Conservation (phyloP, 2,113 vertebrate genomes). For the Engystomops pustulosus region DNA sequence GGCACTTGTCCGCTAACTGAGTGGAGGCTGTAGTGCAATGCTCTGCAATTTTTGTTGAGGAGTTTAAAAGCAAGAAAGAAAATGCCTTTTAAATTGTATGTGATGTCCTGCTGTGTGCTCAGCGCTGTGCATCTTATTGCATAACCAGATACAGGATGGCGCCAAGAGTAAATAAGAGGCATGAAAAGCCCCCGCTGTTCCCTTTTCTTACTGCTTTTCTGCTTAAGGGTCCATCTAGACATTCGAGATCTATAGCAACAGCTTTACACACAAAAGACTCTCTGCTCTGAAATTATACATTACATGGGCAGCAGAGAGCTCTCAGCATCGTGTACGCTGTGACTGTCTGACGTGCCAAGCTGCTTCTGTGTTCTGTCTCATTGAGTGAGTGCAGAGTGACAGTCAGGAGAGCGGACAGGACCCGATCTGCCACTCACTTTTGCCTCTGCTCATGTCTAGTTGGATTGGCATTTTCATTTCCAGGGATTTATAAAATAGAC, state of each 20-base stretch:
- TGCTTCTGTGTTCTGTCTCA: not conserved
- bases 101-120: conserved; percentile 29
- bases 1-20: not conserved
- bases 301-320: not conserved
- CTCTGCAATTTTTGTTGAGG: conserved; percentile 11
- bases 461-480: not conserved
- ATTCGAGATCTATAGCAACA: conserved; percentile 20
- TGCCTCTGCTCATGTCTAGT: not conserved
- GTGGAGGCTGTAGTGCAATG: not conserved
- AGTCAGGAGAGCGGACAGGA: not conserved
- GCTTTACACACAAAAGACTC: conserved; percentile 39
- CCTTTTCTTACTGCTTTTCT: conserved; percentile 48
- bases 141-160: conserved; percentile 33
- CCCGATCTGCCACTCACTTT: not conserved
- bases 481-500: not conserved
- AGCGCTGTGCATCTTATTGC: conserved; percentile 45
- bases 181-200: conserved; percentile 26
- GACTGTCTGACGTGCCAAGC: not conserved
- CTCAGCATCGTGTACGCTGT: not conserved
- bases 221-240: conserved; percentile 42
- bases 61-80: not conserved
- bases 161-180: conserved; percentile 43
- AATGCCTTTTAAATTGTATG: not conserved
- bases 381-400: not conserved
- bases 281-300: not conserved